Percentiles rank a stretch among this genome's conserved stretches.
phyloP scores from a whole-genome alignment of 1,140 invertebrate species.

The Drosophila erecta region DNA sequence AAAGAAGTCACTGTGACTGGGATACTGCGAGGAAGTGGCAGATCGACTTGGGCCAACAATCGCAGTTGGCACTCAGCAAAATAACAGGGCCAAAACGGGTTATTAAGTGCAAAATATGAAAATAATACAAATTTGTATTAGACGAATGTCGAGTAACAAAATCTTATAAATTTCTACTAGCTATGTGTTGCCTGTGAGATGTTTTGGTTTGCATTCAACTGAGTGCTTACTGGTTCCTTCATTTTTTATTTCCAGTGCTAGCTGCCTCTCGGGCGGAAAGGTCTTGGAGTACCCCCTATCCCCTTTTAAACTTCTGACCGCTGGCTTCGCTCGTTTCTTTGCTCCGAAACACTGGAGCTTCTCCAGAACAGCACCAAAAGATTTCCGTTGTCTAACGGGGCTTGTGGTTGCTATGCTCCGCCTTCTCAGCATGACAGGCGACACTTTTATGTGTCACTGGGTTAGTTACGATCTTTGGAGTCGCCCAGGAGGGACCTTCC shows the following conservation, averaged over 20 bases:
- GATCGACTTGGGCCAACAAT: conserved; percentile 26
- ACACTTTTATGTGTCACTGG: conserved; percentile 82
- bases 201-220: neutral
- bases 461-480: conserved; percentile 42
- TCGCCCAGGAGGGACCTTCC: too few species aligned
- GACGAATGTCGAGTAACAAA: too few species aligned
- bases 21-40: conserved; percentile 12
- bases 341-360: conserved; percentile 1
- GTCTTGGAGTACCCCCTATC: neutral
- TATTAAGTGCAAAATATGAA: neutral
- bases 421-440: conserved; percentile 63
- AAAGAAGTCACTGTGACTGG: conserved; percentile 27
- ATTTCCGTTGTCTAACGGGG: conserved; percentile 50
- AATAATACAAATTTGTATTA: too few species aligned
- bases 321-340: conserved; percentile 59
- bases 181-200: too few species aligned
- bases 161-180: too few species aligned
- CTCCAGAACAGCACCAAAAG: neutral
- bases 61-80: neutral
- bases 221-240: neutral
- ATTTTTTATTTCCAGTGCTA: neutral
- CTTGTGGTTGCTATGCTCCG: conserved; percentile 11
- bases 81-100: neutral
- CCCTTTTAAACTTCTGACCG: conserved; percentile 47
- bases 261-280: conserved; percentile 5